Base-by-base conservation (phyloP, 2,797 vertebrate species). In the Schizopygopsis pylzovi region DNA sequence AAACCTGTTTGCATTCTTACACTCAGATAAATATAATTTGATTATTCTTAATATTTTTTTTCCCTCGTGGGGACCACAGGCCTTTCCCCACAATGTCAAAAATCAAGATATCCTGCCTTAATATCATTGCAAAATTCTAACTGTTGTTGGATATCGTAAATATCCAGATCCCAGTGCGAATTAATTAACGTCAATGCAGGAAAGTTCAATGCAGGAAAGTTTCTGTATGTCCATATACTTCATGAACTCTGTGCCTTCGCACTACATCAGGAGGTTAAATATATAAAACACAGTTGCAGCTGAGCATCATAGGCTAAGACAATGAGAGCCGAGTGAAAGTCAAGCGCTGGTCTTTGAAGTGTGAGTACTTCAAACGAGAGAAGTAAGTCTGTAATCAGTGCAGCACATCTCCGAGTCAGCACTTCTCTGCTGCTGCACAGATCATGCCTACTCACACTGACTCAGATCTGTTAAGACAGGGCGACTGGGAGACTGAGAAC, bases 301-400 rank as follows among this genome's bases (percentile, higher is more conserved):
- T 82, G 54, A 87, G 65, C 79, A 4, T 84, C 80, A 39, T 28
- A 76, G 43, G 28, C 37, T 70, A 33, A 81, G 47, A 70, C 68
- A 39, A 18, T n/a, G n/a, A 43, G 67, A 72, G 33, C 20, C 1
- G 12, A 72, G 28, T 28, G 52, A 72, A 80, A 83, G 76, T 83
- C 76, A 85, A 79, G 71, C 25, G 37, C 78, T 33, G 25, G 49
- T 79, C 59, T 89, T 83, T 86, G 82, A 89, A 88, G 86, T 79
- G 72, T 65, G 41, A 84, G 63, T 63, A 73, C 79, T 84, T 89
- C 75, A 86, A 86, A 86, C 52, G 59, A 83, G 43, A 43, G 59
- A 61, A 67, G 77, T 82, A 47, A 67, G 82, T 6, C 82, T 79
- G 67, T 39, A 86, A 86, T 89, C 82, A 84, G 65, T 71, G n/a